phyloP scores from a whole-genome alignment of 1,140 invertebrate species.

The Phocides pigmalion region DNA sequence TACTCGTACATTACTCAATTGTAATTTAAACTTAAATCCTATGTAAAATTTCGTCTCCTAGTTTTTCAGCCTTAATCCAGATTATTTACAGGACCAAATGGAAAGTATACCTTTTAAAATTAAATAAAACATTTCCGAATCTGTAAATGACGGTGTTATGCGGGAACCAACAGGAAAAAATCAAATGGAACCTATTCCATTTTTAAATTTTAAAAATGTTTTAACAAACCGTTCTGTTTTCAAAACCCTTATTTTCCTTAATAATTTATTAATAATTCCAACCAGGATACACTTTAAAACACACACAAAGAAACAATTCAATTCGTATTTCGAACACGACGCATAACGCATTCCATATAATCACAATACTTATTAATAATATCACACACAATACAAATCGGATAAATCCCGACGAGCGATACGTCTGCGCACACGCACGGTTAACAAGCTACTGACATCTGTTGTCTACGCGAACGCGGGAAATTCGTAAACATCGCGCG shows the following conservation, averaged over 20 bases:
- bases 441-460: conserved; percentile 46
- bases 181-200: too few species aligned
- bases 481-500: conserved; percentile 64
- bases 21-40: too few species aligned
- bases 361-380: background rate
- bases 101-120: too few species aligned
- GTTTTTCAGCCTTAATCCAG: too few species aligned
- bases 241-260: background rate
- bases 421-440: conserved; percentile 47
- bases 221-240: background rate
- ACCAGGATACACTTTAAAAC: background rate
- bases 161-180: too few species aligned
- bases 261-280: background rate
- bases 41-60: too few species aligned
- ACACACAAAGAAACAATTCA: background rate
- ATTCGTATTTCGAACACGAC: background rate
- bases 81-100: too few species aligned
- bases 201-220: background rate
- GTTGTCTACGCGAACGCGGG: conserved; percentile 39
- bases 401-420: conserved; percentile 32
- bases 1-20: too few species aligned
- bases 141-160: too few species aligned
- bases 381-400: background rate
- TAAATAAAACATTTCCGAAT: too few species aligned
- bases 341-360: background rate